phyloP scores from a whole-genome alignment of 2,797 vertebrate genomes.

The Decapterus maruadsi region DNA sequence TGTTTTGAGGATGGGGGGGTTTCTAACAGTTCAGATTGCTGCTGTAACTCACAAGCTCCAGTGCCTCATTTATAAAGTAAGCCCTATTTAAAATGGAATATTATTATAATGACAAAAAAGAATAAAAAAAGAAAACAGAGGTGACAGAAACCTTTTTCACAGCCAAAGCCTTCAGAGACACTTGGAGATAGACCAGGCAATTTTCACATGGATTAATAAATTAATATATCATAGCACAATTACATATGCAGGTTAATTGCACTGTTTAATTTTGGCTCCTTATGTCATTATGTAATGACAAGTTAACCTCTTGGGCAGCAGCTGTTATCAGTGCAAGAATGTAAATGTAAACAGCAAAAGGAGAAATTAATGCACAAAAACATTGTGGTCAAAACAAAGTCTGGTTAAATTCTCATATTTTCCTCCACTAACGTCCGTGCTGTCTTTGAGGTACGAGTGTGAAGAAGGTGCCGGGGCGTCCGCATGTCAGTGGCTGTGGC shows the following conservation, averaged over 20 bases:
- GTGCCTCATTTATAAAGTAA: conserved; percentile 11
- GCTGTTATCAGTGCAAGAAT: not conserved
- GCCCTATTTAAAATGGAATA: not conserved
- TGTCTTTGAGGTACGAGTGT: not conserved
- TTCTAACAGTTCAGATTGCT: not conserved
- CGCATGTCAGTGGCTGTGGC: conserved; percentile 15
- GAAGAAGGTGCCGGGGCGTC: not conserved
- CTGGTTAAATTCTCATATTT: not conserved
- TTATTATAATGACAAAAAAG: not conserved
- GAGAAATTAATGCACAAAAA: not conserved
- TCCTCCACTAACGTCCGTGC: not conserved
- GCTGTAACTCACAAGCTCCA: not conserved
- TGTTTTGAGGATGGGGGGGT: not conserved
- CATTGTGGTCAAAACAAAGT: not conserved
- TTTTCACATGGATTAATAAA: not conserved
- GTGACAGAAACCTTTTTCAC: not conserved
- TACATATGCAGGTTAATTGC: not conserved
- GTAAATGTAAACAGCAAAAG: not conserved
- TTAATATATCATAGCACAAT: not conserved
- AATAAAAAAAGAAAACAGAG: not conserved
- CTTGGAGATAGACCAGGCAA: not conserved
- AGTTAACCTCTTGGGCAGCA: not conserved
- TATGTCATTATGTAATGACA: not conserved
- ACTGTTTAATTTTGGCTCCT: not conserved
- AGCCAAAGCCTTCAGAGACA: not conserved